Conservation (phyloP, 1,140 invertebrate species). For the Aricia agestis region DNA sequence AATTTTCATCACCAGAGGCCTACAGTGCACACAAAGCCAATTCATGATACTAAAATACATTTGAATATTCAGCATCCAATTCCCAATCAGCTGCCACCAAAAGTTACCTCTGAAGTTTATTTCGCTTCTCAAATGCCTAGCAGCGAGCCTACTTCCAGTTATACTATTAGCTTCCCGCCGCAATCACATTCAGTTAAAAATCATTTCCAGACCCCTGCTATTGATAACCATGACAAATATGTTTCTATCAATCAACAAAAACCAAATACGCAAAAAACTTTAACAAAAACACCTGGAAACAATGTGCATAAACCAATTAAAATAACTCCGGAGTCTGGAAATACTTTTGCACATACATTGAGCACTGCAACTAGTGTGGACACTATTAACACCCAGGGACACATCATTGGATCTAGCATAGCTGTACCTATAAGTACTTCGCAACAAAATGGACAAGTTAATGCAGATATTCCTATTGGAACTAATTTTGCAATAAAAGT, state of each 20-base stretch:
- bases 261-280: slow-evolving; percentile 22
- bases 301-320: slow-evolving; percentile 39
- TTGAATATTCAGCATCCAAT: slow-evolving; percentile 63
- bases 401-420: slow-evolving; percentile 57
- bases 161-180: slow-evolving; percentile 53
- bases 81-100: slow-evolving; percentile 55
- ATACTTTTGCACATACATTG: slow-evolving; percentile 51
- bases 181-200: not conserved
- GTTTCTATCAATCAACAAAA: slow-evolving; percentile 28
- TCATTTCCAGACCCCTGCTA: slow-evolving; percentile 21
- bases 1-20: slow-evolving; percentile 53
- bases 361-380: slow-evolving; percentile 58
- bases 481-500: slow-evolving; percentile 74
- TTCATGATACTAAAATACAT: slow-evolving; percentile 64
- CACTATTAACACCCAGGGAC: slow-evolving; percentile 38
- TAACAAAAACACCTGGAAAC: slow-evolving; percentile 26
- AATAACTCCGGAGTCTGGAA: slow-evolving; percentile 39
- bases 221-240: slow-evolving; percentile 29
- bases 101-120: slow-evolving; percentile 74
- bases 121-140: slow-evolving; percentile 66
- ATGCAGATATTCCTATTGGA: slow-evolving; percentile 70
- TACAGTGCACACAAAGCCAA: slow-evolving; percentile 54
- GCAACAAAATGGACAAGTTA: slow-evolving; percentile 47
- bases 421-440: slow-evolving; percentile 47
- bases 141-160: slow-evolving; percentile 49